Base-by-base conservation (phyloP, 2,797 vertebrate genomes). In the Sylvia borin region DNA sequence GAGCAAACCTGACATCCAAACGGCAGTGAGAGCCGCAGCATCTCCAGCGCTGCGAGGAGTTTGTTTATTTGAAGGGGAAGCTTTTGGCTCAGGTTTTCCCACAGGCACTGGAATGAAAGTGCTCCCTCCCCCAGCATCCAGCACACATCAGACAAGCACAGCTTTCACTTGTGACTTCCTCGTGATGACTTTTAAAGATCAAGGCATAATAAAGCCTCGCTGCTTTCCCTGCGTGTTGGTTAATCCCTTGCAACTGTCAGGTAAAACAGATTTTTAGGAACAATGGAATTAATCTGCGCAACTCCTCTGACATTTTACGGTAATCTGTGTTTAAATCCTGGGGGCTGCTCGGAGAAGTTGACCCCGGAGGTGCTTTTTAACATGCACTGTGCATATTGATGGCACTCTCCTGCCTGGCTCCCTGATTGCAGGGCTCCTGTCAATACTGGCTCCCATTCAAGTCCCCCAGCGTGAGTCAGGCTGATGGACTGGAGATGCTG, bases 161-260 rank as follows among this genome's bases (percentile, higher is more conserved):
- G 51, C 48, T 58, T 65, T 61, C 65, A 24, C 90, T 58, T 11
- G 60, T 14, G 48, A 45, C 84, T 94, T 54, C 72, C 73, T 84
- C 29, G 26, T 27, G 62, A 31, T 58, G 93, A 75, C 88, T 97
- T 95, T 90, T 90, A 88, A 93, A 94, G 88, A 95, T 88, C 75
- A 92, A 96, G 91, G 76, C 68, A 27, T 27, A 84, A 90, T 67
- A 50, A 88, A 95, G 88, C 27, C 96, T 75, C 6, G 1, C 88
- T 68, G 90, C 93, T 81, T 93, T 93, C 93, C 73, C 95, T 66
- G 85, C 48, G 1, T 20, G 76, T 75, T 81, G 83, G 66, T 86
- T 95, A 94, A 95, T 97, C 88, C 92, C 85, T 93, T 53, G 90
- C 90, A 91, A 81, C 92, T 75, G 88, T 71, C 93, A 95, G 92